Evolutionary conservation across 2,113 vertebrate species (phyloP).

Genomic region (Dendropsophus ebraccatus): DNA sequence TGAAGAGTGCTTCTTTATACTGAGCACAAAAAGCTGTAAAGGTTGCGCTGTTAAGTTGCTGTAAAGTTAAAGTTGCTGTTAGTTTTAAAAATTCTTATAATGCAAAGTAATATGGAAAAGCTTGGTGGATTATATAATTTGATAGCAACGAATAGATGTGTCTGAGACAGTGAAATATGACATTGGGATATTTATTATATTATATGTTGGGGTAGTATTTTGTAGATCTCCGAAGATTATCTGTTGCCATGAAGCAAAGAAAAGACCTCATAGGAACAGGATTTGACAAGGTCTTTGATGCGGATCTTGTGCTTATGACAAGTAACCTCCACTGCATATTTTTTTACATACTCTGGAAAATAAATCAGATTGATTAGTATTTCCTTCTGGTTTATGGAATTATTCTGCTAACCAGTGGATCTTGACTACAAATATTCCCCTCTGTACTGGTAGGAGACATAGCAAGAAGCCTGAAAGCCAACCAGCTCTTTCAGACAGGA

Average conservation of each 20-base stretch:
- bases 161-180: not conserved
- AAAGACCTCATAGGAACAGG: not conserved
- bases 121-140: not conserved
- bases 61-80: not conserved
- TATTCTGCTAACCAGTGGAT: not conserved
- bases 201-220: not conserved
- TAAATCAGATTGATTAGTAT: not conserved
- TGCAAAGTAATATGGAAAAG: no score
- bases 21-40: not conserved
- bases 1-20: slow-evolving; percentile 30
- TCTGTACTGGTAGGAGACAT: not conserved
- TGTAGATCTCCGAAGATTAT: not conserved
- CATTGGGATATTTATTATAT: not conserved
- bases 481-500: no score
- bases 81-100: not conserved
- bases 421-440: not conserved
- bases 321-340: no score
- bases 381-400: not conserved
- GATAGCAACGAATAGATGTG: not conserved
- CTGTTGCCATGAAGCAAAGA: not conserved
- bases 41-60: not conserved
- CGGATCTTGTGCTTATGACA: no score
- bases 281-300: no score
- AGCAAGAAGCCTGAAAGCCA: no score
- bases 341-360: no score